These are phyloP conservation scores for Linnaemya tessellans DNA, from an alignment of 2,888 invertebrate genomes.

Conservation along the genomic window DNA sequence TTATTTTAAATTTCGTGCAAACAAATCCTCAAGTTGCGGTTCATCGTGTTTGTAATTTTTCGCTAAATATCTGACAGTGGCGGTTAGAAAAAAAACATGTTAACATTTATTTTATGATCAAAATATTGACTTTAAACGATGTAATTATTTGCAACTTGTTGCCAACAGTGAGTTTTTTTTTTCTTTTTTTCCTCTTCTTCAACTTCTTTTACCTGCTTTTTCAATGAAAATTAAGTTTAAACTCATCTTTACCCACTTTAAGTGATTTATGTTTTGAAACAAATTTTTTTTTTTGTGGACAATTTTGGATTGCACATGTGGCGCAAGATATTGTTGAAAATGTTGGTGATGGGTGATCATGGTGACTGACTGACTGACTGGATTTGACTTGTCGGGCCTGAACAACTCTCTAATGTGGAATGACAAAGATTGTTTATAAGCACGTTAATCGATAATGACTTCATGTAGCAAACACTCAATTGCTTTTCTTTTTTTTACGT, in stretches of 20 bases:
- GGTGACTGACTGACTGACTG: slow-evolving; percentile 23
- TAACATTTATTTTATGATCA: slow-evolving; percentile 62
- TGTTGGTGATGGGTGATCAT: slow-evolving; percentile 25
- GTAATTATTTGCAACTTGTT: slow-evolving; percentile 56
- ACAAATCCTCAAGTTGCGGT: background rate
- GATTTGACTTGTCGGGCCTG: background rate
- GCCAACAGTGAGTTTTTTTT: slow-evolving; percentile 29
- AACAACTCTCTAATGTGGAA: slow-evolving; percentile 46
- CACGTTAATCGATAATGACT: slow-evolving; percentile 60
- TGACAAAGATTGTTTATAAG: slow-evolving; percentile 54
- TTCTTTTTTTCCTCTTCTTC: background rate
- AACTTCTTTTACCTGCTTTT: slow-evolving; percentile 30
- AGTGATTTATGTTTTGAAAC: slow-evolving; percentile 60
- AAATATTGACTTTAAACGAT: slow-evolving; percentile 52
- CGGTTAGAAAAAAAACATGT: slow-evolving; percentile 39
- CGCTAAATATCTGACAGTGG: slow-evolving; percentile 26
- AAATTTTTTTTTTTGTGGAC: slow-evolving; percentile 8
- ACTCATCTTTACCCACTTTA: slow-evolving; percentile 81
- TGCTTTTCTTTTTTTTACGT: slow-evolving; percentile 10
- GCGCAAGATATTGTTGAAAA: slow-evolving; percentile 26
- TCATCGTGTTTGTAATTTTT: slow-evolving; percentile 23
- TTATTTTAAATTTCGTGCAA: background rate
- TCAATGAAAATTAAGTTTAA: slow-evolving; percentile 74
- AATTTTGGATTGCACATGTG: slow-evolving; percentile 31
- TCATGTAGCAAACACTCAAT: slow-evolving; percentile 33